phyloP scores from a whole-genome alignment of 1,140 invertebrate species.

The Polypedilum vanderplanki region DNA sequence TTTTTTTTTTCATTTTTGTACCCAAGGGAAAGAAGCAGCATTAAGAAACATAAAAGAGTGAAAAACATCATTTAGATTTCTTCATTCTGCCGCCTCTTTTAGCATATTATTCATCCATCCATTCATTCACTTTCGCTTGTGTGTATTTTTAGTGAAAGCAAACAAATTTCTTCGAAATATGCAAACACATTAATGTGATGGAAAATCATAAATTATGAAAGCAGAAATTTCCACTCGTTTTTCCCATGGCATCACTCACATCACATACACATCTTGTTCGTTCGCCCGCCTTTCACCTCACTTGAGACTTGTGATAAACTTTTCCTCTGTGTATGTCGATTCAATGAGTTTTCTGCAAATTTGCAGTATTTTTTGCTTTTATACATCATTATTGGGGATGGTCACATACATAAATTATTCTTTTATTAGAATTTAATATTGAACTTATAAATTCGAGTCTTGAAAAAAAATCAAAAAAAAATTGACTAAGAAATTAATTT shows the following conservation, averaged over 20 bases:
- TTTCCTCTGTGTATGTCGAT: slow-evolving; percentile 3
- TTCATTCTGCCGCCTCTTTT: background rate
- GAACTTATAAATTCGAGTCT: too few relatives aligned
- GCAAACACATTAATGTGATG: slow-evolving; percentile 27
- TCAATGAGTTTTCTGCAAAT: slow-evolving; percentile 13
- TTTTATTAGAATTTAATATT: too few relatives aligned
- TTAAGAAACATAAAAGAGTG: too few relatives aligned
- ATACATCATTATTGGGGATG: too few relatives aligned
- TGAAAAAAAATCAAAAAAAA: too few relatives aligned
- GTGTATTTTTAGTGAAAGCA: background rate
- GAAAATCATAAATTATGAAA: slow-evolving; percentile 29
- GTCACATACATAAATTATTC: too few relatives aligned
- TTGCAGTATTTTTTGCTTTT: background rate
- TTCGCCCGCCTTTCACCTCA: slow-evolving; percentile 11
- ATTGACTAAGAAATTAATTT: too few relatives aligned
- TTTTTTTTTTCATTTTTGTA: too few relatives aligned
- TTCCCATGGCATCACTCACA: background rate
- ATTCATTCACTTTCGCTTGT: too few relatives aligned
- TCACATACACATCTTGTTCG: background rate
- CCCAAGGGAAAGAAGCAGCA: too few relatives aligned
- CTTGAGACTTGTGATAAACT: background rate
- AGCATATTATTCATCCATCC: background rate
- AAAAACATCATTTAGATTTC: slow-evolving; percentile 13
- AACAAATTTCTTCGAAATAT: slow-evolving; percentile 20
- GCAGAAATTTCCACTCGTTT: background rate